Base-by-base conservation (phyloP, 1,140 invertebrate species). In the Caerostris extrusa region DNA sequence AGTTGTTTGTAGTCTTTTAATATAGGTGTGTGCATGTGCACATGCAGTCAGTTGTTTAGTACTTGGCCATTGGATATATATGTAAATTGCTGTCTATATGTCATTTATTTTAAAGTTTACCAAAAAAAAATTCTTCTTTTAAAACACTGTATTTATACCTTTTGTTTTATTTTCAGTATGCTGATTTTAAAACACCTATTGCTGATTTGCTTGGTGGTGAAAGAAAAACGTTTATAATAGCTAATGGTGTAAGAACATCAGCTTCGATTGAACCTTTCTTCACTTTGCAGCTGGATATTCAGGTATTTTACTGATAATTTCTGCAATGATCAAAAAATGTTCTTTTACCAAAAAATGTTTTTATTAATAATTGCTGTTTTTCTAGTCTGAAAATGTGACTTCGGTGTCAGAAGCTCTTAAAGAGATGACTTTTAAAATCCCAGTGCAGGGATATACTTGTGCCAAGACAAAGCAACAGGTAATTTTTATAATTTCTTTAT, bases 131-230 rank as follows among this genome's bases (percentile, higher is more conserved):
- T 34, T 34, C 34, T 34, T 1, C 34, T 34, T 34, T 34, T 34
- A 34, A 34, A 34, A 34, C 34, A 34, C 34, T 34, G 2, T 34
- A 34, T 34, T 34, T 34, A 34, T 34, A 34, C 34, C 34, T 34
- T 34, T 88, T 55, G 34, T 55, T 58, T 93, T 77, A 50, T 60
- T 94, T 64, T 90, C 19, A 95, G 96, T 98, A 98, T 67, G 97
- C 97, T 95, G 97, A 98, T 95, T 97, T 96, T 87, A 97, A 97
- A 95, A 98, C 98, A n/a, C 98, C 98, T 1, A 97, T 99, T 5
- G 98, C 98, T 53, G 98, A 98, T 95, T 98, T 99, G 94, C 99
- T 99, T 96, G 97, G 98, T 89, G 98, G 99, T 19, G 97, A 98
- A 95, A 97, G 98, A 69, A 97, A 98, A 87, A 98, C 98, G n/a